phyloP scores from a whole-genome alignment of 2,888 invertebrate genomes.

The Dolomedes plantarius region DNA sequence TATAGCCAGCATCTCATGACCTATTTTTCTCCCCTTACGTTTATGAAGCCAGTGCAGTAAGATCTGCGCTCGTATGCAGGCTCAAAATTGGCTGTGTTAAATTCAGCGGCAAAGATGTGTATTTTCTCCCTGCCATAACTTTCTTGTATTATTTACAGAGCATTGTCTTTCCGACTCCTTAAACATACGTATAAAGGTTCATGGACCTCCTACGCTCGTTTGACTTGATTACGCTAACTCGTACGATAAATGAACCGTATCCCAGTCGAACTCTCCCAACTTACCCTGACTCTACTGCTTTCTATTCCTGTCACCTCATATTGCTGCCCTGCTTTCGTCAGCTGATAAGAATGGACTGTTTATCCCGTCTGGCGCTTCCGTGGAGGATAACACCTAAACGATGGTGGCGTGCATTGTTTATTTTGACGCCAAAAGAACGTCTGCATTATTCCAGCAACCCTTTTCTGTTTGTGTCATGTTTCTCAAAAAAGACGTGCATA shows the following conservation, averaged over 20 bases:
- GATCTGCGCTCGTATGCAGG: no score
- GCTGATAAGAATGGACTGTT: constrained; percentile 47
- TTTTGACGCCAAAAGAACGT: constrained; percentile 36
- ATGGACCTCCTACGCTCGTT: neutral
- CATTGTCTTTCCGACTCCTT: neutral
- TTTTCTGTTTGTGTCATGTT: neutral
- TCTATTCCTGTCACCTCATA: neutral
- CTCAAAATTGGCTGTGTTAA: no score
- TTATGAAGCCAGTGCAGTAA: no score
- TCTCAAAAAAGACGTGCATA: neutral
- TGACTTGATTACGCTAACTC: neutral
- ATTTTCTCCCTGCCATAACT: no score
- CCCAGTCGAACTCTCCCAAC: no score
- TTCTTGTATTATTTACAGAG: no score
- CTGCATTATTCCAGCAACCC: constrained; percentile 12
- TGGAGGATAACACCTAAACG: constrained; percentile 2
- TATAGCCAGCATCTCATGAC: no score
- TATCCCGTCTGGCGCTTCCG: constrained; percentile 46
- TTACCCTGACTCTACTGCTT: neutral
- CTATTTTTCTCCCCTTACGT: no score
- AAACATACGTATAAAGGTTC: neutral
- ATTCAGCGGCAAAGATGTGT: no score
- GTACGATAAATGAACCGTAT: neutral
- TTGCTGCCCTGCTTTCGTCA: constrained; percentile 1
- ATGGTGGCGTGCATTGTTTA: constrained; percentile 35